Evolutionary conservation across 2,888 invertebrate species (phyloP), one percentile per base, ranked within the genome.

Genomic region (Drosophila mimetica): DNA sequence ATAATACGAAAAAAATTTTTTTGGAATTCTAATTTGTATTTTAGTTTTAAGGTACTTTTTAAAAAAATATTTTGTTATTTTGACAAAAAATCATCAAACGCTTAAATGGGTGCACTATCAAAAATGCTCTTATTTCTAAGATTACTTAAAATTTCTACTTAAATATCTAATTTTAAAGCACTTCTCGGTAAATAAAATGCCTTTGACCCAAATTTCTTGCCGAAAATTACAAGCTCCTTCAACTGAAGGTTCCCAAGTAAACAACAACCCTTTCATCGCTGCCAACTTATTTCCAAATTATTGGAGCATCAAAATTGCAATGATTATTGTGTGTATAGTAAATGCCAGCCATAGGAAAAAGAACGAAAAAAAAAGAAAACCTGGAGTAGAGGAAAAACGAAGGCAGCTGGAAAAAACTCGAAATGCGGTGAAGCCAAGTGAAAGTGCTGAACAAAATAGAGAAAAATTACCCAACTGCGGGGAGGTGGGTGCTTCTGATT

Each of bases 241-340:
- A 77, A 71, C 70, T 74, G 74, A 70, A 64, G 77, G 66, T 32
- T 79, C 50, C 42, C 50, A 30, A 52, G 52, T 48, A 39, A 51
- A 46, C 54, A 57, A 50, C 39, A 79, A 80, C 81, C 82, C 78
- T 80, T 84, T 51, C 64, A 34, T 22, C 18, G 51, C 6, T 69
- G 77, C 75, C 71, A 60, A 66, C 75, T 75, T 71, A 77, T 87
- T 85, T 71, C 70, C 76, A 76, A 87, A 85, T 85, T 83, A 85
- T 85, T 85, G 86, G 84, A 85, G 84, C 84, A 85, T 85, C 87
- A 87, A 87, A 86, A 85, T 87, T 86, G 80, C 75, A 86, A 79
- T 85, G 86, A 87, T 85, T 85, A 87, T 83, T 82, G 77, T 85
- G 77, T 84, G 83, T 60, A 61, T 53, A 50, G 74, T 41, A 48